These are phyloP conservation scores for Apodemia duryi DNA, from an alignment of 2,888 invertebrate species.

Conservation along the genomic window DNA sequence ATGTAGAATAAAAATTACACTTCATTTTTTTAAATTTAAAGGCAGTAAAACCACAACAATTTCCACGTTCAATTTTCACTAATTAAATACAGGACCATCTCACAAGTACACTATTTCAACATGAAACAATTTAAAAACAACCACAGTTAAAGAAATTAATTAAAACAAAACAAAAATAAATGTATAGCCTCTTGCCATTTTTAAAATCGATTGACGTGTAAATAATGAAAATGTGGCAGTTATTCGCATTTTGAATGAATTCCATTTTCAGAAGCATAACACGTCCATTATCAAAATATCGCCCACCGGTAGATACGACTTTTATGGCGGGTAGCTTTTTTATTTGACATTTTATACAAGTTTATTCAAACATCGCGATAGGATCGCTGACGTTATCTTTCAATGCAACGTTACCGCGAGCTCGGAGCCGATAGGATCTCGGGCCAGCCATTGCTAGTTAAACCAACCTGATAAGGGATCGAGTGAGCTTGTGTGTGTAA, in stretches of 20 bases:
- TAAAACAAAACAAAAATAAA: background rate
- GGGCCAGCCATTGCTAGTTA: conserved; percentile 78
- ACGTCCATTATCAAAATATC: conserved; percentile 51
- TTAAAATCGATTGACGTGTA: background rate
- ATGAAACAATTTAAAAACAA: no score
- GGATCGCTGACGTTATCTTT: conserved; percentile 76
- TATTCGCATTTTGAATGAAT: background rate
- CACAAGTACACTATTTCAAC: no score
- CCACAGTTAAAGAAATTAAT: background rate
- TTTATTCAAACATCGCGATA: conserved; percentile 77
- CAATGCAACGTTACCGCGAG: conserved; percentile 79
- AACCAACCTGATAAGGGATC: conserved; percentile 75
- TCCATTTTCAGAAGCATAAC: conserved; percentile 10
- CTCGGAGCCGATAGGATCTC: conserved; percentile 69
- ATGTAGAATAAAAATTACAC: no score
- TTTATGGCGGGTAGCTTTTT: conserved; percentile 72
- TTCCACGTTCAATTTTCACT: no score
- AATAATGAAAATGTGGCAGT: background rate
- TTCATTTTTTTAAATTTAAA: no score
- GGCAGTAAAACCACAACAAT: no score
- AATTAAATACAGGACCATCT: no score
- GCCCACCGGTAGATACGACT: conserved; percentile 46
- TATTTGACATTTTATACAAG: conserved; percentile 80
- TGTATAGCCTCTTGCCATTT: no score
- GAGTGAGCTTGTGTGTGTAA: conserved; percentile 51